Evolutionary conservation across 2,113 vertebrate genomes (phyloP).

Genomic region (Sebastes schlegelii): DNA sequence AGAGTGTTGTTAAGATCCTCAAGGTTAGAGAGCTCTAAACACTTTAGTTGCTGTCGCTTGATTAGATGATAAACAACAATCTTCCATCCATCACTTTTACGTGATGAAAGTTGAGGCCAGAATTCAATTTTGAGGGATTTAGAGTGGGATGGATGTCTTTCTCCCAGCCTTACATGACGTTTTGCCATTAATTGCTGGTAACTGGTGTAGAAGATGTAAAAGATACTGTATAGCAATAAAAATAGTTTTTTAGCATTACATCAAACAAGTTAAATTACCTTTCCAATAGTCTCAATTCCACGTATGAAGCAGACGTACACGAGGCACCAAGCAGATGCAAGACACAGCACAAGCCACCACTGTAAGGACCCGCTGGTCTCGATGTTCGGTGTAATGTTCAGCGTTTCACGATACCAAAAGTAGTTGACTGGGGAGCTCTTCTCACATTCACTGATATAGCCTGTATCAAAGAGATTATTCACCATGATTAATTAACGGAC

Average conservation of each 20-base stretch:
- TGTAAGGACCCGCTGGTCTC: conserved; percentile 78
- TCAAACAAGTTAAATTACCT: conserved; percentile 77
- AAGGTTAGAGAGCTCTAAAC: not conserved
- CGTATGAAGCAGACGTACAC: conserved; percentile 89
- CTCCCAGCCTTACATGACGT: not conserved
- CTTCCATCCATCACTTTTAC: not conserved
- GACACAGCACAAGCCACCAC: conserved; percentile 87
- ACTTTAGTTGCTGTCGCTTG: not conserved
- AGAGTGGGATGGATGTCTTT: not conserved
- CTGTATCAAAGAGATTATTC: conserved; percentile 31
- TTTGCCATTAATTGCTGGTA: not conserved
- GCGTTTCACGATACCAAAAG: conserved; percentile 90
- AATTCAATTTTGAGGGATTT: not conserved
- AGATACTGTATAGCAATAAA: not conserved
- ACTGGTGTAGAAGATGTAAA: not conserved
- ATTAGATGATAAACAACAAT: not conserved
- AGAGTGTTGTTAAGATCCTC: not conserved
- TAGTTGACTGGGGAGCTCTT: conserved; percentile 86
- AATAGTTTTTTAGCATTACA: not conserved
- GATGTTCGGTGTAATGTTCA: conserved; percentile 86
- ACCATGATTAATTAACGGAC: not conserved
- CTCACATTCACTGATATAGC: conserved; percentile 81
- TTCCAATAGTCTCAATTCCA: conserved; percentile 90
- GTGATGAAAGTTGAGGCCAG: not conserved
- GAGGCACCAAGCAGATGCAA: conserved; percentile 84